Evolutionary conservation across 2,888 invertebrate species (phyloP).

Genomic region (Trichopria drosophilae): DNA sequence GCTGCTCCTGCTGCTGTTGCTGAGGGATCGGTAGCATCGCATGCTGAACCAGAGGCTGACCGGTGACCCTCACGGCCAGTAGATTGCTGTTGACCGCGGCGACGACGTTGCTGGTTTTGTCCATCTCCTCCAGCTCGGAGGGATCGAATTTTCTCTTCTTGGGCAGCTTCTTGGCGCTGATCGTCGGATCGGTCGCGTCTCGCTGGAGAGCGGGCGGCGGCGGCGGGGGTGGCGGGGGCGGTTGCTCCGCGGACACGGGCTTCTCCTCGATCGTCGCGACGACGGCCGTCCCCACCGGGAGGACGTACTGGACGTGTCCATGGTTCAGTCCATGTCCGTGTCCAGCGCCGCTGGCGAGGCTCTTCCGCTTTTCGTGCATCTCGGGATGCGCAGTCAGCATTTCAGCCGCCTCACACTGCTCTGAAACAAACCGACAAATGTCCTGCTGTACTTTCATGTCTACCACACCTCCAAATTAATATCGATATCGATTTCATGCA

Average conservation of each 20-base stretch:
- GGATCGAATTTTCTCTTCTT: conserved; percentile 90
- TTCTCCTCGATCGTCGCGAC: conserved; percentile 53
- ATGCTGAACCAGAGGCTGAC: too few relatives aligned
- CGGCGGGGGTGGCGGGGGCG: conserved; percentile 61
- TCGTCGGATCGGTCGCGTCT: conserved; percentile 54
- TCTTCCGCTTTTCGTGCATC: conserved; percentile 54
- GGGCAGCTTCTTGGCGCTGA: conserved; percentile 73
- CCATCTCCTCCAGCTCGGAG: conserved; percentile 74
- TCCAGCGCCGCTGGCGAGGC: conserved; percentile 45
- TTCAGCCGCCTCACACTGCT: conserved; percentile 54
- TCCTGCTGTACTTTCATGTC: neutral
- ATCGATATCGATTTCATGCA: too few relatives aligned
- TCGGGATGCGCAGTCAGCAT: conserved; percentile 57
- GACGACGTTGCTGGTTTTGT: conserved; percentile 55
- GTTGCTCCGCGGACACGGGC: conserved; percentile 49
- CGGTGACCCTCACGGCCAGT: too few relatives aligned
- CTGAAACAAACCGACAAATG: neutral
- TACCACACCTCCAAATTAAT: neutral
- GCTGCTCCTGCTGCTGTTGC: conserved; percentile 23
- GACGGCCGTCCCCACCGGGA: too few relatives aligned
- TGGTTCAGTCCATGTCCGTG: conserved; percentile 11
- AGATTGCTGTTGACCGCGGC: conserved; percentile 60
- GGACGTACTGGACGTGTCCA: too few relatives aligned
- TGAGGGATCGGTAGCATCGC: too few relatives aligned
- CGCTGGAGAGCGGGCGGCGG: conserved; percentile 65